phyloP scores from a whole-genome alignment of 1,140 invertebrate genomes.

The Notospermus geniculatus region DNA sequence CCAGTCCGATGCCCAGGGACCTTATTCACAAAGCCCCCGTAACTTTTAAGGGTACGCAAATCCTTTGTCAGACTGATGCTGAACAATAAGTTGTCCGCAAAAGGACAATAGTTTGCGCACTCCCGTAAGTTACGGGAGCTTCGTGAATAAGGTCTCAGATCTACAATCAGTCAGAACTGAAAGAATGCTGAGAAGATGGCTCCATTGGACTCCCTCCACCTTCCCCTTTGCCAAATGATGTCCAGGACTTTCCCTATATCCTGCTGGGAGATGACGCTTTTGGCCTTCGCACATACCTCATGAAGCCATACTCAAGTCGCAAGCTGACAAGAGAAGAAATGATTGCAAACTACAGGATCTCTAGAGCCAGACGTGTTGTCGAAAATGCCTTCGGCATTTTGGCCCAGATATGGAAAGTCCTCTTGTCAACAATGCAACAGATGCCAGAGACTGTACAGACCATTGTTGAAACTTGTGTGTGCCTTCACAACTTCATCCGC shows the following conservation, averaged over 20 bases:
- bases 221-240: constrained; percentile 15
- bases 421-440: constrained; percentile 19
- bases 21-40: no score
- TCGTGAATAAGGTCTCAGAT: no score
- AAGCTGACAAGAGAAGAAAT: constrained; percentile 29
- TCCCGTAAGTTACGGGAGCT: no score
- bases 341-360: constrained; percentile 52
- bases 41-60: no score
- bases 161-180: not conserved
- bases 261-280: constrained; percentile 36
- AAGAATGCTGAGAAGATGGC: no score
- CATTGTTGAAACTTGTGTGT: constrained; percentile 19
- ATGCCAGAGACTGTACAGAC: constrained; percentile 10
- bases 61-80: no score
- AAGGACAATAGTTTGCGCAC: no score
- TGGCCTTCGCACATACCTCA: constrained; percentile 21
- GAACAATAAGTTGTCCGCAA: no score
- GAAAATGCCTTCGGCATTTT: constrained; percentile 16
- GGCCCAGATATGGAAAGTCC: constrained; percentile 14
- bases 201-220: constrained; percentile 13
- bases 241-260: constrained; percentile 19
- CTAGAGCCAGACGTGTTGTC: constrained; percentile 40
- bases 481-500: constrained; percentile 25
- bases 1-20: constrained; percentile 9
- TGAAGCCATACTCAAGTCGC: constrained; percentile 37